A percentile compares a stretch with the other conserved stretches of the same genome.
Conservation (phyloP, 2,888 invertebrate species). For the Lithophane semibrunnea region DNA sequence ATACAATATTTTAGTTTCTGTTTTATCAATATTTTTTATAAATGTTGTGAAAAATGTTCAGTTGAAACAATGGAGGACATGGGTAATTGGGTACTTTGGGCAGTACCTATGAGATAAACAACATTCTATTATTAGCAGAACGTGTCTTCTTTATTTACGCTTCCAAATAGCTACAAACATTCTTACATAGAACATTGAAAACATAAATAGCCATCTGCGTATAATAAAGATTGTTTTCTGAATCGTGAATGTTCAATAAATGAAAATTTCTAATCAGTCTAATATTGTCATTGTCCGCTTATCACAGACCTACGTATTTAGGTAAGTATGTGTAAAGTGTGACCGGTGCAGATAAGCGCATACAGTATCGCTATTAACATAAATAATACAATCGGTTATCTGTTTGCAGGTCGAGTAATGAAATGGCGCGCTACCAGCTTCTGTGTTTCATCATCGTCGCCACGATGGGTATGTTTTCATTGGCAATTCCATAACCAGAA, state of each 20-base stretch:
- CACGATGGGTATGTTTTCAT: conserved; percentile 77
- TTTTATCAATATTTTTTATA: background rate
- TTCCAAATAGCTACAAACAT: conserved; percentile 38
- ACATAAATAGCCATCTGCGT: conserved; percentile 43
- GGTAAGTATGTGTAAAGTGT: conserved; percentile 30
- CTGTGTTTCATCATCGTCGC: conserved; percentile 76
- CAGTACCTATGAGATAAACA: conserved; percentile 37
- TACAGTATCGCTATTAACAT: conserved; percentile 56
- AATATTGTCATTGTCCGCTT: conserved; percentile 62
- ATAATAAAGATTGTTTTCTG: conserved; percentile 1
- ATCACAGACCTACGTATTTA: conserved; percentile 65
- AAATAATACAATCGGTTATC: conserved; percentile 63
- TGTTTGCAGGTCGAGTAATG: conserved; percentile 75
- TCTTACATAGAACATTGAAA: conserved; percentile 35
- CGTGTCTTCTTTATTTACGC: conserved; percentile 51
- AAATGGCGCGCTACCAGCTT: conserved; percentile 82
- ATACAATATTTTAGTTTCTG: conserved; percentile 20
- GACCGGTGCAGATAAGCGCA: conserved; percentile 63
- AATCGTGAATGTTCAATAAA: conserved; percentile 18
- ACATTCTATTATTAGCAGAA: conserved; percentile 55
- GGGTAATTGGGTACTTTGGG: conserved; percentile 3
- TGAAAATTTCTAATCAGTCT: conserved; percentile 32
- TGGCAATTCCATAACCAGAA: conserved; percentile 19
- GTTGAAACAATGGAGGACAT: conserved; percentile 7
- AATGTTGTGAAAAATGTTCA: background rate